Percentiles rank a stretch among this genome's conserved stretches.
These are phyloP conservation scores for Danio rerio DNA, from an alignment of 2,113 vertebrate genomes.

Conservation along the genomic window DNA sequence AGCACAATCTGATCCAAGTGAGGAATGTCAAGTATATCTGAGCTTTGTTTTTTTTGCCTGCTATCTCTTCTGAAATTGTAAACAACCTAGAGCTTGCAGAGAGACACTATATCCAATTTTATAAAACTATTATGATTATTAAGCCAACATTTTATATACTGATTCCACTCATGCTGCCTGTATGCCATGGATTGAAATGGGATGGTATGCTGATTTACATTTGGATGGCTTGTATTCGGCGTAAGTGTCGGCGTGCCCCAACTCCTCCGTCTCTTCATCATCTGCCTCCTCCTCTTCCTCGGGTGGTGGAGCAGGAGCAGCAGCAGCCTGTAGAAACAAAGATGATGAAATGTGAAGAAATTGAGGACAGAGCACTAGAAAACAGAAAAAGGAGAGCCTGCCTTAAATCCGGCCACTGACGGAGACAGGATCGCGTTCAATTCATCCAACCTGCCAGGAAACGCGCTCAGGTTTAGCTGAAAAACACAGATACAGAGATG, in stretches of 20 bases:
- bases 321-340: not conserved
- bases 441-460: constrained; percentile 81
- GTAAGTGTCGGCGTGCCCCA: constrained; percentile 94
- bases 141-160: too few relatives aligned
- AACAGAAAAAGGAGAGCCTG: constrained; percentile 64
- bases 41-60: too few relatives aligned
- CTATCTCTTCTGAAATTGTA: too few relatives aligned
- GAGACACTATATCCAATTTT: too few relatives aligned
- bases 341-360: constrained; percentile 33
- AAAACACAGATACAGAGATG: constrained; percentile 19
- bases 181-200: not conserved
- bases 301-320: constrained; percentile 55
- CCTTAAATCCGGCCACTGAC: constrained; percentile 87
- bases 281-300: constrained; percentile 94
- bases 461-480: constrained; percentile 72
- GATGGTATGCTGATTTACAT: constrained; percentile 74
- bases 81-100: too few relatives aligned
- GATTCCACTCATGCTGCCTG: not conserved
- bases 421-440: constrained; percentile 82
- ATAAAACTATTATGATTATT: too few relatives aligned
- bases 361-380: not conserved
- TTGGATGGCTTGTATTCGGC: constrained; percentile 95
- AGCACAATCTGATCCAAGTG: too few relatives aligned
- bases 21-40: too few relatives aligned
- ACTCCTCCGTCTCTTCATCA: constrained; percentile 90